Base-by-base conservation (phyloP, 2,888 invertebrate species). In the Leptopilina syphax region DNA sequence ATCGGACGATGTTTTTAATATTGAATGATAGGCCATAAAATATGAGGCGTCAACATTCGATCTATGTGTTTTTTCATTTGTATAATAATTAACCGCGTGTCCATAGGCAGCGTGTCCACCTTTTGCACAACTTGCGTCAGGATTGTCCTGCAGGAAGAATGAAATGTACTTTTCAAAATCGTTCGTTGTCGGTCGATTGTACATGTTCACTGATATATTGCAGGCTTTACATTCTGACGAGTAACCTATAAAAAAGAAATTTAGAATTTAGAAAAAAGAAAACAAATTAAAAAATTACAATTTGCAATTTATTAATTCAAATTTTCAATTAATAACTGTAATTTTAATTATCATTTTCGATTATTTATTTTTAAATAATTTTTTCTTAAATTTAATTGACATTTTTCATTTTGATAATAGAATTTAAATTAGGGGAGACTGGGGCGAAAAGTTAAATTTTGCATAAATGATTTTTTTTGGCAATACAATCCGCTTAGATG, bases 1-100 rank as follows among this genome's bases (percentile, higher is more conserved):
- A 91, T 99, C 99, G 10, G 94, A 92, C 0, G 98, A 98, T 0
- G 96, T 95, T 92, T 97, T 98, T 66, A 99, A 92, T 27, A 98
- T 96, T 0, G 97, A 96, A 93, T 99, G 99, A 92, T 98, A 99
- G 0, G 97, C 94, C 97, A 97, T 98, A 92, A 97, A 99, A 91
- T 98, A 97, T 0, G 97, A 96, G 0, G 98, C 96, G 0, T 94
- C 95, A 0, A 97, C 94, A 4, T 90, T 86, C 0, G 94, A 92
- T 27, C 93, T 87, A 1, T 92, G 89, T 13, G 92, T 88, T 10
- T 85, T 88, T 1, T 86, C 84, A 85, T 93, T 89, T 0, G 90
- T 91, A n/a, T 89, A 83, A 82, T 94, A 95, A 89, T 95, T 95
- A 54, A 96, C 96, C 1, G 95, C 97, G 79, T 94, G 94, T 0